Conservation (phyloP, 2,113 vertebrate genomes). For the Colossoma macropomum region DNA sequence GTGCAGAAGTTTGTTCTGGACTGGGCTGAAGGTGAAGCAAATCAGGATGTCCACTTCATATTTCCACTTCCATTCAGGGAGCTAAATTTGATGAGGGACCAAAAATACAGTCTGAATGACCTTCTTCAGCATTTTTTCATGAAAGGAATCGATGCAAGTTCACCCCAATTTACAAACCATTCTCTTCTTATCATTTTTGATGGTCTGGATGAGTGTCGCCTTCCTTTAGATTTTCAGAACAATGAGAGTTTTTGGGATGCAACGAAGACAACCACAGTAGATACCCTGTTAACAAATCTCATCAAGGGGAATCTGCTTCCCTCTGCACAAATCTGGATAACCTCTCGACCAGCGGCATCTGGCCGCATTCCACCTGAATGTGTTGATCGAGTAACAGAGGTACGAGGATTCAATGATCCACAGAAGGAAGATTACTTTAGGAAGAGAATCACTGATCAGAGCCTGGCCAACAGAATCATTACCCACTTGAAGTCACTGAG, state of each 20-base stretch:
- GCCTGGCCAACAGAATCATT: conserved; percentile 14
- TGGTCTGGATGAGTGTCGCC: conserved; percentile 40
- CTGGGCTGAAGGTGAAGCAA: conserved; percentile 40
- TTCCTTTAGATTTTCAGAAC: conserved; percentile 32
- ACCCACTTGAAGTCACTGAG: conserved; percentile 43
- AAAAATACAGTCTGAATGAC: conserved; percentile 5
- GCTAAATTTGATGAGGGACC: conserved; percentile 30
- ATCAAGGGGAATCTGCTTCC: conserved; percentile 33
- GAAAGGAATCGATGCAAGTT: conserved; percentile 2
- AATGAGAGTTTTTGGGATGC: not conserved
- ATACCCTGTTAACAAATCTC: conserved; percentile 37
- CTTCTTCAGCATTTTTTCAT: conserved; percentile 35
- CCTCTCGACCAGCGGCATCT: not conserved
- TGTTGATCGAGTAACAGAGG: conserved; percentile 27
- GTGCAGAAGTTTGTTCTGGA: conserved; percentile 43
- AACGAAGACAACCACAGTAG: not conserved
- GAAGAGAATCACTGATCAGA: conserved; percentile 38
- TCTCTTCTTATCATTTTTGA: conserved; percentile 37
- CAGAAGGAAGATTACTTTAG: conserved; percentile 41
- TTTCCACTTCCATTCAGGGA: conserved; percentile 43
- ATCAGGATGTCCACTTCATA: conserved; percentile 26
- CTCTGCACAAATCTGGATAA: conserved; percentile 31
- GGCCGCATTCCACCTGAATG: conserved; percentile 19
- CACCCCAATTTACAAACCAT: not conserved
- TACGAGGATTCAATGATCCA: conserved; percentile 26